Conservation (phyloP, 2,113 vertebrate species). For the Gallinago paraguaiae region DNA sequence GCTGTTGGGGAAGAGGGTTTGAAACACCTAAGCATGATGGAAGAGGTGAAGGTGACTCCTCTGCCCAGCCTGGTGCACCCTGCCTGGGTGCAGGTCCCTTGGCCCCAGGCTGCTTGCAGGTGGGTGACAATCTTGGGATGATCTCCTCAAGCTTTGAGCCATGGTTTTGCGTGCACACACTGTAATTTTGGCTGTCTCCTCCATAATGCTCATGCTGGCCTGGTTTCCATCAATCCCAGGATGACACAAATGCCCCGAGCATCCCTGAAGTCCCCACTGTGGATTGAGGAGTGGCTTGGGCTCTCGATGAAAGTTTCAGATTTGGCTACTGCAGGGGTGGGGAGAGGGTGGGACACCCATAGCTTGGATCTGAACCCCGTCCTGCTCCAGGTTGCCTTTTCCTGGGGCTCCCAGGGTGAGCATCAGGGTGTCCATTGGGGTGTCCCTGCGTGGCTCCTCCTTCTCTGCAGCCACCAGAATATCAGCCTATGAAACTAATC, state of each 20-base stretch:
- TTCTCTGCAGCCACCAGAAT: background rate
- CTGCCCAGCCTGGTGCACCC: background rate
- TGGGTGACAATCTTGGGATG: background rate
- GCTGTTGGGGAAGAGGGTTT: background rate
- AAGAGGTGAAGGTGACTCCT: background rate
- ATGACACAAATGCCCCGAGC: background rate
- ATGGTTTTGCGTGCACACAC: background rate
- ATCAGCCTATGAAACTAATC: background rate
- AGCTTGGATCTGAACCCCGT: background rate
- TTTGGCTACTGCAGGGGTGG: background rate
- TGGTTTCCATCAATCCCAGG: background rate
- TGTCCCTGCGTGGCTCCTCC: background rate
- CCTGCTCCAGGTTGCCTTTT: background rate
- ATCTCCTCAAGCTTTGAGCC: background rate
- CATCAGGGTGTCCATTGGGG: background rate
- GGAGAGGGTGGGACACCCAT: background rate
- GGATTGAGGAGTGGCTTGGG: accelerated
- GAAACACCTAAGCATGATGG: background rate
- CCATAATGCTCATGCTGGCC: background rate
- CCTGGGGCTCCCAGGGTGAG: background rate
- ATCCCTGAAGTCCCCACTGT: accelerated
- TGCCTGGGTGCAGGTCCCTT: background rate
- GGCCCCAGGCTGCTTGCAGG: background rate
- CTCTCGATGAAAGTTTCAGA: background rate
- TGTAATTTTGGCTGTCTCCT: background rate